phyloP scores from a whole-genome alignment of 1,140 invertebrate genomes.

The Goniozus legneri region DNA sequence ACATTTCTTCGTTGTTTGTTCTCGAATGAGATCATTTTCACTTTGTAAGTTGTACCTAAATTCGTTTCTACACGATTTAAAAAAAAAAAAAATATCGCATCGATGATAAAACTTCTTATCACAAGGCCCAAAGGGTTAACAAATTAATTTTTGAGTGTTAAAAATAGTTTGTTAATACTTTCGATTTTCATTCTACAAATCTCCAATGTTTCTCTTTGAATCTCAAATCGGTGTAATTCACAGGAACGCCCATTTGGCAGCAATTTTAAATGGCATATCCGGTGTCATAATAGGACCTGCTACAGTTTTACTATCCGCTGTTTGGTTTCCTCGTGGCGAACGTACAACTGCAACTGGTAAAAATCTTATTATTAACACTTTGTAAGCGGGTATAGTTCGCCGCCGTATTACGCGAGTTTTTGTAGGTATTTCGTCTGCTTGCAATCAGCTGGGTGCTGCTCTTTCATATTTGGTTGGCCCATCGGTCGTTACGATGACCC shows the following conservation, averaged over 20 bases:
- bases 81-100: too few species aligned
- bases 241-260: conserved; percentile 39
- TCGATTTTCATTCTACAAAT: too few species aligned
- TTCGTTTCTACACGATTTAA: too few species aligned
- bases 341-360: conserved; percentile 46
- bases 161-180: too few species aligned
- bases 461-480: conserved; percentile 42
- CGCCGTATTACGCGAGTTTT: background rate
- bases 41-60: conserved; percentile 20
- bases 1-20: conserved; percentile 32
- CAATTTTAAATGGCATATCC: conserved; percentile 41
- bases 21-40: conserved; percentile 25
- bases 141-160: too few species aligned
- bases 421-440: conserved; percentile 43
- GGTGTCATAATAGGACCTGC: conserved; percentile 44
- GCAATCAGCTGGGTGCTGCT: conserved; percentile 47
- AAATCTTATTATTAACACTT: background rate
- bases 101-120: too few species aligned
- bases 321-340: conserved; percentile 44
- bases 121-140: too few species aligned
- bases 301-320: conserved; percentile 40
- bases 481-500: conserved; percentile 13
- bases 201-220: too few species aligned
- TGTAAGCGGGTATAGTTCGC: background rate
- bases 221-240: background rate